Base-by-base conservation (phyloP, 2,888 invertebrate species). In the Himalopsyche tibetana region DNA sequence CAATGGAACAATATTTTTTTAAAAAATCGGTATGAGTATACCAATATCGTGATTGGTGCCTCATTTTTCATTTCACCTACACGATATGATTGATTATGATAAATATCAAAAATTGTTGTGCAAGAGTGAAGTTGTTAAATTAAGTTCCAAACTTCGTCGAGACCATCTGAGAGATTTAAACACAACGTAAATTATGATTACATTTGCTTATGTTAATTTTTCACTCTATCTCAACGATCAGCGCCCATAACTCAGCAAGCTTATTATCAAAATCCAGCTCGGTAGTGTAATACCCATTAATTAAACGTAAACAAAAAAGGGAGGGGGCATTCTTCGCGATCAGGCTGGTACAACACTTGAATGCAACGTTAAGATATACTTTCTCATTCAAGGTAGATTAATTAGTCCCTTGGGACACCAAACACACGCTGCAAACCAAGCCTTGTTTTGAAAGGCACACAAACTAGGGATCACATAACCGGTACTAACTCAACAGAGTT, bases 311-410 rank as follows among this genome's bases (percentile, higher is more conserved):
- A 74, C 74, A 74, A 74, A 74, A 74, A 74, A 36, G 38, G 38
- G 12, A 63, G 63, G 63, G 63, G n/a, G 28, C 8, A 74, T 74
- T 74, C 74, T 74, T 74, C 36, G 15, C 74, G 74, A 74, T 74
- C 74, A 36, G 74, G 36, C 15, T 74, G 12, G 3, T 74, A 15
- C 8, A 74, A 36, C 74, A 36, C 74, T 74, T 38, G 36, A 74
- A 74, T 74, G 74, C 74, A 74, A 9, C 74, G 36, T 74, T 36
- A 74, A 74, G 74, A 74, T 74, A 74, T 74, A 74, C 74, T 38
- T 74, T 38, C 74, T 74, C 74, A 38, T 74, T 74, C 74, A 74
- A 38, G 74, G 74, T 74, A 74, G 74, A 74, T 74, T 74, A 74
- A 74, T 74, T 74, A 74, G 74, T 38, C 74, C 12, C 36, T 36